Evolutionary conservation across 2,888 invertebrate genomes (phyloP), one percentile per base, ranked within the genome.

Genomic region (Xylocampa areola): DNA sequence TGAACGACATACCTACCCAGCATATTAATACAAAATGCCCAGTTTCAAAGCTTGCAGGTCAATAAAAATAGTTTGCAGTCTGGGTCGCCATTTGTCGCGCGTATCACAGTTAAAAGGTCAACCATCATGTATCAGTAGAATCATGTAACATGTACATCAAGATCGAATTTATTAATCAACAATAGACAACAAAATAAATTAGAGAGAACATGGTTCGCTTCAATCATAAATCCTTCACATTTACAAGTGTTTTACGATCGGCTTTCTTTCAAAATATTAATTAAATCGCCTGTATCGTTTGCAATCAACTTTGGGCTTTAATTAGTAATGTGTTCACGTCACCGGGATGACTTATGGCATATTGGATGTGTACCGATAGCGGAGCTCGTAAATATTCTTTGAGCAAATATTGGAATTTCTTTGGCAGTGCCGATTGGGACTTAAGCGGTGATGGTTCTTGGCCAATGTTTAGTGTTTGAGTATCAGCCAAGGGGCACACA

Each of bases 281-380:
- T 88, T 85, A 82, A 85, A 84, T 68, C 69, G 72, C 75, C 77
- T 68, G 76, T 81, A 77, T 78, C 72, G 71, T 68, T 79, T 68
- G 81, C 82, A 81, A 85, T 86, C 83, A 81, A 82, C 77, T 83
- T 79, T 78, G 73, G 79, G 65, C 66, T 84, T 87, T 86, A 88
- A 88, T 89, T 86, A 88, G 86, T 86, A 81, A 87, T 85, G 78
- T 85, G 85, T 82, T 60, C 57, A 60, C 70, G 81, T 82, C 85
- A 73, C 69, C n/a, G 65, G 49, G 50, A 86, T 89, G 90, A 90
- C 84, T 89, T 88, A 89, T 87, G 67, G 87, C 81, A 73, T 87
- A 89, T 89, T 87, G 86, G 81, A 80, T 76, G 61, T 61, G 68
- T 66, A 66, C 70, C 50, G 60, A 67, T 67, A 65, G 52, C 59